A percentile compares a stretch with the other conserved stretches of the same genome.
Conservation (phyloP, 1,140 invertebrate species). For the Formica exsecta region DNA sequence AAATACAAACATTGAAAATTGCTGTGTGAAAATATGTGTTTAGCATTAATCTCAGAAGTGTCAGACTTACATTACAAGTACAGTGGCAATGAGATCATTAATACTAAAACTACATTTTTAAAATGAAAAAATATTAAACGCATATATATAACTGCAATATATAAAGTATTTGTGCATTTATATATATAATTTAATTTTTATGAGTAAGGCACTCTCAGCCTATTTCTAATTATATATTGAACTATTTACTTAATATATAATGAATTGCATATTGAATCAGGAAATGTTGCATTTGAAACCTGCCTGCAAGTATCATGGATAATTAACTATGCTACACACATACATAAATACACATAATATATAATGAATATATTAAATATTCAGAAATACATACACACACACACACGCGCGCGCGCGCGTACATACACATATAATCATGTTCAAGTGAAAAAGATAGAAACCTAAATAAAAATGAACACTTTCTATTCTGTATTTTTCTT, state of each 20-base stretch:
- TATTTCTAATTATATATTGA: neutral
- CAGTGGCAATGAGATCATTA: constrained; percentile 70
- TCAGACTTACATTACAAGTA: constrained; percentile 52
- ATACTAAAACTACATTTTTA: constrained; percentile 43
- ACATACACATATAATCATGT: neutral
- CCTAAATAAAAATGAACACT: constrained; percentile 15
- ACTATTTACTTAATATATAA: constrained; percentile 20
- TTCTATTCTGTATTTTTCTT: neutral
- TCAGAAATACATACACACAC: neutral
- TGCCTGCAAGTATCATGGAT: constrained; percentile 8
- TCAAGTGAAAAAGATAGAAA: neutral
- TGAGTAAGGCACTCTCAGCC: constrained; percentile 14
- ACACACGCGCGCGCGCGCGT: neutral
- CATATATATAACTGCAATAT: neutral
- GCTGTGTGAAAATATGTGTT: constrained; percentile 11
- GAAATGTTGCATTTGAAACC: constrained; percentile 41
- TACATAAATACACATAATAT: neutral
- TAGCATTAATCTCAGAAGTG: constrained; percentile 51
- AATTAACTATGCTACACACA: constrained; percentile 9
- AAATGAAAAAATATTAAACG: constrained; percentile 19
- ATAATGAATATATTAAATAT: constrained; percentile 27
- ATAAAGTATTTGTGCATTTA: constrained; percentile 44
- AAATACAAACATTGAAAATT: constrained; percentile 39
- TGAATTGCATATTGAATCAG: neutral
- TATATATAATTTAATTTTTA: neutral